Percentiles rank a stretch among this genome's conserved stretches.
These are phyloP conservation scores for Uloborus plumipes DNA, from an alignment of 2,888 invertebrate species.

Conservation along the genomic window DNA sequence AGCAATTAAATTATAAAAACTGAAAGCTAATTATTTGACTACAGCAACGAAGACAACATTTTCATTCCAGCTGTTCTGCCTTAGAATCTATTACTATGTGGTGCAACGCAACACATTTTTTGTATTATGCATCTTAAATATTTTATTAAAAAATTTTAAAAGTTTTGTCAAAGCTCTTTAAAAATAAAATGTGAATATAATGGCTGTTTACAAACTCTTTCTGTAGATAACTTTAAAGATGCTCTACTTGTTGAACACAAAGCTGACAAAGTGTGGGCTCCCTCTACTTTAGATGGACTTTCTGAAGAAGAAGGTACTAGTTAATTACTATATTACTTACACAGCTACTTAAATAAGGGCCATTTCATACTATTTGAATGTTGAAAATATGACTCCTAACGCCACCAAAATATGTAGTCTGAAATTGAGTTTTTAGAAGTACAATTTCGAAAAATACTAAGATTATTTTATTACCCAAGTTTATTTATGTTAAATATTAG, in stretches of 20 bases:
- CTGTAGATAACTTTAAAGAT: slow-evolving; percentile 67
- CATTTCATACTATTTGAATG: no score
- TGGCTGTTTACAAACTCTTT: neutral
- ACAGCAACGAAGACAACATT: no score
- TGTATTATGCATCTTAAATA: no score
- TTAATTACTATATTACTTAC: neutral
- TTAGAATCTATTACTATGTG: no score
- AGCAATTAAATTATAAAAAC: no score
- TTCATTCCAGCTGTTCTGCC: no score
- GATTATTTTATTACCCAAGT: no score
- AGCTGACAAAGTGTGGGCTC: slow-evolving; percentile 83
- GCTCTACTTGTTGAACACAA: slow-evolving; percentile 66
- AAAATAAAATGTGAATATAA: neutral
- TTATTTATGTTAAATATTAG: no score
- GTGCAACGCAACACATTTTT: no score
- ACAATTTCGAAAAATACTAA: no score
- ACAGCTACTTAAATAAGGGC: neutral
- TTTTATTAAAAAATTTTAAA: neutral
- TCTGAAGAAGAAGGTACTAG: slow-evolving; percentile 82
- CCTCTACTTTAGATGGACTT: slow-evolving; percentile 80
- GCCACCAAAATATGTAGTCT: neutral
- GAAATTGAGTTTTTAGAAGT: neutral
- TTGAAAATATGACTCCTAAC: no score
- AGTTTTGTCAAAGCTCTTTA: neutral
- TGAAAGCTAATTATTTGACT: no score